Conservation (phyloP, 2,797 vertebrate species). For the Neoniphon sammara region DNA sequence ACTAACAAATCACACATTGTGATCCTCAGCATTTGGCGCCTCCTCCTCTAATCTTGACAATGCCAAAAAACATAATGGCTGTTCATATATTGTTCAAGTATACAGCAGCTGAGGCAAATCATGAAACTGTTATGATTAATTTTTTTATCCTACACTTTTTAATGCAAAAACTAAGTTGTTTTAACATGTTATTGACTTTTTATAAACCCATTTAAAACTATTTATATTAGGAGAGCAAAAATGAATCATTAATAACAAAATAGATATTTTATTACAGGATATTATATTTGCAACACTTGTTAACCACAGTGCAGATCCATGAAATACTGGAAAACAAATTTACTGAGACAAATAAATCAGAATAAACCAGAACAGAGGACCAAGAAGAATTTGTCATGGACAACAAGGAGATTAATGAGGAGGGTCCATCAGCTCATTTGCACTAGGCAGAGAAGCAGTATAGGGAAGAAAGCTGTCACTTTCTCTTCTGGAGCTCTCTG, state of each 20-base stretch:
- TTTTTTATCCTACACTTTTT: too few relatives aligned
- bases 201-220: neutral
- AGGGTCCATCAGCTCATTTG: conserved; percentile 8
- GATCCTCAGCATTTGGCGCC: too few relatives aligned
- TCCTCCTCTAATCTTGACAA: too few relatives aligned
- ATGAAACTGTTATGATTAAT: too few relatives aligned
- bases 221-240: conserved; percentile 9
- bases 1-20: too few relatives aligned
- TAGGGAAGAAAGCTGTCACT: conserved; percentile 68
- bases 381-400: conserved; percentile 19
- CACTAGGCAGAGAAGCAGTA: conserved; percentile 44
- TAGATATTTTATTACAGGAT: conserved; percentile 70
- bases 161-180: too few relatives aligned
- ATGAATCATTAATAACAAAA: conserved; percentile 73
- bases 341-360: conserved; percentile 23
- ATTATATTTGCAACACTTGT: conserved; percentile 44
- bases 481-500: conserved; percentile 84
- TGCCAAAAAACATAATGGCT: too few relatives aligned
- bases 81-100: too few relatives aligned
- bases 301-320: conserved; percentile 11
- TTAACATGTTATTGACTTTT: neutral
- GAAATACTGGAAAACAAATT: conserved; percentile 21
- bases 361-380: conserved; percentile 22
- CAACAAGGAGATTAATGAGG: conserved; percentile 20
- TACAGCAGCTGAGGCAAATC: too few relatives aligned